Evolutionary conservation across 2,888 invertebrate species (phyloP).

Genomic region (Cistogaster globosa): DNA sequence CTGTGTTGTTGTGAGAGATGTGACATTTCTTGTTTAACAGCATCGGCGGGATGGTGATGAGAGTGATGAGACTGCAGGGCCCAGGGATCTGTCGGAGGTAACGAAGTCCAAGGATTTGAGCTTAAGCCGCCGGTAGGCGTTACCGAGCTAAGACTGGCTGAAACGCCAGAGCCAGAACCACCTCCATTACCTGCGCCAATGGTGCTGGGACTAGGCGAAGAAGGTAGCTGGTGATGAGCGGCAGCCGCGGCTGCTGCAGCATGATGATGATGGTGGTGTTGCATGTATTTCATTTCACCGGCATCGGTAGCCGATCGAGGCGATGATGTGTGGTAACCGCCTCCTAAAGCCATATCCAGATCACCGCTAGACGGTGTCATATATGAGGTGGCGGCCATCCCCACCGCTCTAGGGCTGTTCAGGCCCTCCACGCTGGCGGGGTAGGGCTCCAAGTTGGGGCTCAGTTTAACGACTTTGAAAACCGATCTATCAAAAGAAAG

Average conservation of each 20-base stretch:
- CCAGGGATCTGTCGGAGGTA: conserved; percentile 92
- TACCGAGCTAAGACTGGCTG: conserved; percentile 74
- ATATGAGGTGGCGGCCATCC: conserved; percentile 98
- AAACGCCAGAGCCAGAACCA: conserved; percentile 76
- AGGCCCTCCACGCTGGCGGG: conserved; percentile 84
- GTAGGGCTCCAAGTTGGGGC: conserved; percentile 84
- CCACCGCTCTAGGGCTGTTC: conserved; percentile 87
- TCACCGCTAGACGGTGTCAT: conserved; percentile 94
- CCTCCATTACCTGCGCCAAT: conserved; percentile 83
- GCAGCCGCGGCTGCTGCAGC: conserved; percentile 89
- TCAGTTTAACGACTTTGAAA: conserved; percentile 84
- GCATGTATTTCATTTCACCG: conserved; percentile 97
- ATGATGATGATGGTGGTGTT: conserved; percentile 92
- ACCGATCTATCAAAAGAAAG: conserved; percentile 83
- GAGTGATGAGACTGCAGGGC: conserved; percentile 89
- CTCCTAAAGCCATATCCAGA: conserved; percentile 87
- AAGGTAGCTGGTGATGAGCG: conserved; percentile 88
- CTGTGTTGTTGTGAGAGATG: conserved; percentile 84
- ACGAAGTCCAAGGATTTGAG: conserved; percentile 91
- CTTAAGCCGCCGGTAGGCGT: conserved; percentile 81
- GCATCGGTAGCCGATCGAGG: conserved; percentile 93
- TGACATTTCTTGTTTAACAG: conserved; percentile 90
- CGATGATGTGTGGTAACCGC: conserved; percentile 89
- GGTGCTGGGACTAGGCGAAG: conserved; percentile 87
- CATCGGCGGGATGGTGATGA: conserved; percentile 90